These are phyloP conservation scores for Aphaenogaster ashmeadi DNA, from an alignment of 1,140 invertebrate genomes.

Conservation along the genomic window DNA sequence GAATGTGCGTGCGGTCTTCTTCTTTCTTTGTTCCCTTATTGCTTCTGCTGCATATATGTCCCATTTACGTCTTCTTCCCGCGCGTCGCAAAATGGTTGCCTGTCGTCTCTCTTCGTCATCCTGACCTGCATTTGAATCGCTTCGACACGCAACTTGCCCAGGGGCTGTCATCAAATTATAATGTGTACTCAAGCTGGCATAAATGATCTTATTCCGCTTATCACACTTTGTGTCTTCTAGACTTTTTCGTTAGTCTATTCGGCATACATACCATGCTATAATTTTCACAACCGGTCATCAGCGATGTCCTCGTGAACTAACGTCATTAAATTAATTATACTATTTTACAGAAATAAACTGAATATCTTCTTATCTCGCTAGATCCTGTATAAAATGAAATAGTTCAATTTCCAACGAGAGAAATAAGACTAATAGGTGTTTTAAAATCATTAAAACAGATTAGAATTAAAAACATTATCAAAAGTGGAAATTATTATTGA, in stretches of 20 bases:
- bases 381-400: neutral
- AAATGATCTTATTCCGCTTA: conserved; percentile 48
- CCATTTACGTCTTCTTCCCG: conserved; percentile 46
- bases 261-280: neutral
- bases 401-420: neutral
- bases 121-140: conserved; percentile 48
- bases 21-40: conserved; percentile 9
- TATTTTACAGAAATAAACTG: neutral
- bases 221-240: conserved; percentile 5
- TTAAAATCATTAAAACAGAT: neutral
- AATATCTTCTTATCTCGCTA: conserved; percentile 5
- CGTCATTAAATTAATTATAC: conserved; percentile 14
- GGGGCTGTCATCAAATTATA: conserved; percentile 55
- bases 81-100: conserved; percentile 19
- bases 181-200: conserved; percentile 14
- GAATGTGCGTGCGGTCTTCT: conserved; percentile 28
- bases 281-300: conserved; percentile 27
- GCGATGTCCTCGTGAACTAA: neutral
- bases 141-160: conserved; percentile 41
- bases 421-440: neutral
- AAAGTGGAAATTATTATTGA: neutral
- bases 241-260: neutral
- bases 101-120: neutral
- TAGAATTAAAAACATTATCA: neutral
- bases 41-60: neutral